Conservation (phyloP, 2,888 invertebrate genomes). For the Cancer borealis region DNA sequence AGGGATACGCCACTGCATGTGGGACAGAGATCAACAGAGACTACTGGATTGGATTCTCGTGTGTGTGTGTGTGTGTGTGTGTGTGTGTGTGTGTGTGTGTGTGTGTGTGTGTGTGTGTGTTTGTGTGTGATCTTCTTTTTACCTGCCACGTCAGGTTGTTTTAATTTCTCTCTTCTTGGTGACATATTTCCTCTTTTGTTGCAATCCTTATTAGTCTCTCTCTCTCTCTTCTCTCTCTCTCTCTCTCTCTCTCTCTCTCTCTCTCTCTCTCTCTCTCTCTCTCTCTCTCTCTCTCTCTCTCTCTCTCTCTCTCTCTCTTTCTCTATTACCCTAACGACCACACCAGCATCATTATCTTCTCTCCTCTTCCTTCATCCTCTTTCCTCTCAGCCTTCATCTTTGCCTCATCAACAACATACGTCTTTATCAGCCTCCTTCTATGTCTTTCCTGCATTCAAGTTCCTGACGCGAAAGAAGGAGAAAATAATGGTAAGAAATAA, state of each 20-base stretch:
- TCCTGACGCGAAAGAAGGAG: no score
- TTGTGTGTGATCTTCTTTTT: neutral
- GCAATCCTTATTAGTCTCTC: neutral
- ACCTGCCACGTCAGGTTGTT: no score
- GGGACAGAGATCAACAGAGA: no score
- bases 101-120: slow-evolving; percentile 32
- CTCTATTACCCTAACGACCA: neutral
- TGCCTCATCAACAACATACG: neutral
- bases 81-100: slow-evolving; percentile 5
- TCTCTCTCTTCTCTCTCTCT: slow-evolving; percentile 29
- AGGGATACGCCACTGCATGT: neutral
- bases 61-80: neutral
- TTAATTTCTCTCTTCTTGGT: neutral
- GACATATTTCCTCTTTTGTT: neutral
- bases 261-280: slow-evolving; percentile 30
- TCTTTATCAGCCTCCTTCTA: neutral
- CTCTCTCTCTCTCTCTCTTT: slow-evolving; percentile 29
- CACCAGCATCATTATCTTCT: neutral
- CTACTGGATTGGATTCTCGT: neutral
- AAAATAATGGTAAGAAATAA: no score
- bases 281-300: neutral
- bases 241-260: slow-evolving; percentile 32
- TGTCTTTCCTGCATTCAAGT: no score
- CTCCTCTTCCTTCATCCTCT: no score
- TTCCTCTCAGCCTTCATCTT: neutral